Conservation (phyloP, 2,797 vertebrate species). For the Syndactyla subalaris region DNA sequence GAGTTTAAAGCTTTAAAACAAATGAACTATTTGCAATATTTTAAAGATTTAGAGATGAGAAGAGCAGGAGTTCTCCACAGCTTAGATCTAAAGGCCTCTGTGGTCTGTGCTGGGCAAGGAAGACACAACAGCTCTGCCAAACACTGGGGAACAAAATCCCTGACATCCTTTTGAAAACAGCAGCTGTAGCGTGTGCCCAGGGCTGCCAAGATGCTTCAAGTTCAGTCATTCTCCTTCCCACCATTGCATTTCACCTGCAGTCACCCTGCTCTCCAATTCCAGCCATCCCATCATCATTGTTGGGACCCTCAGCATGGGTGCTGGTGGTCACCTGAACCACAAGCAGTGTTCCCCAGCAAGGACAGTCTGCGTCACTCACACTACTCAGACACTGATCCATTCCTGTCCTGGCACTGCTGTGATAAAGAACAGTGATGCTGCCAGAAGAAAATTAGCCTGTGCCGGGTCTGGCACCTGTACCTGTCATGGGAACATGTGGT, state of each 20-base stretch:
- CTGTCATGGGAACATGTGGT: not conserved
- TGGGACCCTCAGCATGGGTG: not conserved
- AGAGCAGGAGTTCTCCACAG: conserved; percentile 58
- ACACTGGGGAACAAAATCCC: not conserved
- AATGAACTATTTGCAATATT: conserved; percentile 72
- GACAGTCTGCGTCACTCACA: not conserved
- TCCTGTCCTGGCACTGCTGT: not conserved
- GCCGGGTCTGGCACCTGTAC: conserved; percentile 14
- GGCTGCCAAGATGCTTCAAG: not conserved
- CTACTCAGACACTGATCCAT: not conserved
- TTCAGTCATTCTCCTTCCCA: not conserved
- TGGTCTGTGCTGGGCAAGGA: conserved; percentile 2
- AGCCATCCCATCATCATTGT: not conserved
- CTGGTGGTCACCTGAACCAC: not conserved
- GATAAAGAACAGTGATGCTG: not conserved
- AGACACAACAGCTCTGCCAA: conserved; percentile 9
- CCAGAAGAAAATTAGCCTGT: not conserved
- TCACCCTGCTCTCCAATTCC: not conserved
- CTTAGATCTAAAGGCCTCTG: conserved; percentile 66
- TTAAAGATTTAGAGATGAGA: conserved; percentile 69
- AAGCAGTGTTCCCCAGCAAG: not conserved
- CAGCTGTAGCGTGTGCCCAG: not conserved
- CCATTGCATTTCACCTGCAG: not conserved
- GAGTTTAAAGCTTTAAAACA: conserved; percentile 70
- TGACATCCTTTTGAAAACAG: not conserved